Evolutionary conservation across 2,113 vertebrate genomes (phyloP), one percentile per base, ranked within the genome.

Genomic region (Hippocampus guttulatus): DNA sequence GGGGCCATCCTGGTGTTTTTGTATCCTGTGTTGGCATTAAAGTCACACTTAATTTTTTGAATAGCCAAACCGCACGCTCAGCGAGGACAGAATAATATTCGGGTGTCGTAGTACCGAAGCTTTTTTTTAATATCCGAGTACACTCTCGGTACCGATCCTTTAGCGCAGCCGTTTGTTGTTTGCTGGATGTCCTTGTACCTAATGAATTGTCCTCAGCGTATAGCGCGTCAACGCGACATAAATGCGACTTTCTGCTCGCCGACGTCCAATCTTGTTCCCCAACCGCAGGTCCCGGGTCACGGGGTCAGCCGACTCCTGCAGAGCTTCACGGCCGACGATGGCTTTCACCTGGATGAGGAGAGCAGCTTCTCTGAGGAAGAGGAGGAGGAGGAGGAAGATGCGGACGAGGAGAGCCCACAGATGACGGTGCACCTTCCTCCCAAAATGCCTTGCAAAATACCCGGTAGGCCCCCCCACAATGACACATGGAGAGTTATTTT

Each of bases 321-420:
- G 88, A 97, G 94, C 90, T 97, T 98, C 33, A 85, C 95, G 0
- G 93, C 94, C 10, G 95, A 98, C 25, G 94, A 94, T 0, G 94
- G 93, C 85, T 98, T 98, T 4, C 91, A 86, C 54, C 92, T 98
- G 23, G 94, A 95, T 0, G 93, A 94, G 62, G 94, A 95, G 78
- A 96, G 94, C 93, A 97, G 95, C 88, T 96, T 96, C 82, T 97
- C 96, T 0, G 95, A 96, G 68, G 94, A 92, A 18, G 95, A 95
- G 6, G 93, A 93, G 38, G 90, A 89, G 8, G 84, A 87, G 15
- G 94, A 94, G 2, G 92, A 92, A 43, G 84, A 88, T 45, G 33
- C 33, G 33, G 33, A 38, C 5, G 33, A 38, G 54, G 69, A 71
- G 18, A 62, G 45, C 14, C 71, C 78, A 20, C 81, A 84, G n/a